Evolutionary conservation across 2,113 vertebrate genomes (phyloP).

Genomic region (Cyanoderma ruficeps): DNA sequence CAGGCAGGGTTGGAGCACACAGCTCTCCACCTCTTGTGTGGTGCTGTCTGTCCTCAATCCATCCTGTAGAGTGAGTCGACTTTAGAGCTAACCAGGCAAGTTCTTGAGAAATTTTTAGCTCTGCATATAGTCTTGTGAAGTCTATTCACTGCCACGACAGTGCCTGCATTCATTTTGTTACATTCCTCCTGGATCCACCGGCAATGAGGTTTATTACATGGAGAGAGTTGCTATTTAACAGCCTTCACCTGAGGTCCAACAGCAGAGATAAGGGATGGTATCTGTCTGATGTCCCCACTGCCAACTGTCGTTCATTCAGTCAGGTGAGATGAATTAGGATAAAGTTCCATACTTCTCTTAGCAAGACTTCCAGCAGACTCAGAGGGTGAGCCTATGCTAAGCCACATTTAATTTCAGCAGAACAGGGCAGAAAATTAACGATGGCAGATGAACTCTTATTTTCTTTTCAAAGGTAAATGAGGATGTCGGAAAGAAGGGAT

Average conservation of each 20-base stretch:
- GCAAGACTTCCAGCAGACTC: neutral
- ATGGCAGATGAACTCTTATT: neutral
- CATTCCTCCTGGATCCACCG: neutral
- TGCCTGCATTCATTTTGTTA: neutral
- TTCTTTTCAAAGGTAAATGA: neutral
- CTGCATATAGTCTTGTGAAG: neutral
- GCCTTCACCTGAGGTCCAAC: neutral
- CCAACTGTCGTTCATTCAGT: neutral
- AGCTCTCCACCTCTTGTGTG: neutral
- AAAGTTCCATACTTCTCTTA: neutral
- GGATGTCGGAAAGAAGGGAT: neutral
- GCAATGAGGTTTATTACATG: neutral
- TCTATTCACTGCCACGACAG: neutral
- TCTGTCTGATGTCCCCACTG: neutral
- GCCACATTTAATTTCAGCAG: neutral
- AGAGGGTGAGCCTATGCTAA: neutral
- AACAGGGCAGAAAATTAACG: neutral
- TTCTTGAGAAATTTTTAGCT: neutral
- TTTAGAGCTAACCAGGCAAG: neutral
- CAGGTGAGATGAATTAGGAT: neutral
- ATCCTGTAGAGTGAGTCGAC: neutral
- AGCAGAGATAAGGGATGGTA: neutral
- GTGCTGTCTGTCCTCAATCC: neutral
- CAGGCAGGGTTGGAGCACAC: neutral
- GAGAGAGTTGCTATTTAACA: neutral